phyloP scores from a whole-genome alignment of 2,797 vertebrate species.

The Melanotaenia trifasciata region DNA sequence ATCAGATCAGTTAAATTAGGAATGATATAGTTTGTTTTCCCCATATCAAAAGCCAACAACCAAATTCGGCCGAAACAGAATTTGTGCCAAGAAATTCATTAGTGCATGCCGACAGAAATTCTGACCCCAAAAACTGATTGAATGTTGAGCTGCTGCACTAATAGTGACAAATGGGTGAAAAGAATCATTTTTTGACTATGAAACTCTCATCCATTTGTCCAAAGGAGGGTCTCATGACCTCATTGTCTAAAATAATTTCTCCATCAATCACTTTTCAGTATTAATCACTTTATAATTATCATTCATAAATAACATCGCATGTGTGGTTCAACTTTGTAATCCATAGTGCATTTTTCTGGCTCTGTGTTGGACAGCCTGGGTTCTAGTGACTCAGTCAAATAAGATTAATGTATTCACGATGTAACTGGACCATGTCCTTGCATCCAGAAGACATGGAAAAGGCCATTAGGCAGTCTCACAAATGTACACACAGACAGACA shows the following conservation, averaged over 20 bases:
- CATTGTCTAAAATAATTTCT: slow-evolving; percentile 22
- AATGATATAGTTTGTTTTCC: neutral
- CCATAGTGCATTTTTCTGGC: slow-evolving; percentile 6
- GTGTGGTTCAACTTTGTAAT: slow-evolving; percentile 24
- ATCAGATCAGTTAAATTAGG: neutral
- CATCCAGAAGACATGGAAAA: slow-evolving; percentile 22
- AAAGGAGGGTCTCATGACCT: slow-evolving; percentile 17
- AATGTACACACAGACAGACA: slow-evolving; percentile 1
- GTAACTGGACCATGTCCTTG: slow-evolving; percentile 29
- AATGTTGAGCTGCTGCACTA: slow-evolving; percentile 16
- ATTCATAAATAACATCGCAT: slow-evolving; percentile 14
- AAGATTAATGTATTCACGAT: slow-evolving; percentile 35
- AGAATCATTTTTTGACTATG: slow-evolving; percentile 18
- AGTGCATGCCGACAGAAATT: slow-evolving; percentile 20
- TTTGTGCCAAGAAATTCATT: slow-evolving; percentile 36
- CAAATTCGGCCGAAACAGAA: slow-evolving; percentile 2
- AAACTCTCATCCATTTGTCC: slow-evolving; percentile 20
- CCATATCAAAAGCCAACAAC: neutral
- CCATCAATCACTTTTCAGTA: slow-evolving; percentile 37
- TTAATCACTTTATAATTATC: slow-evolving; percentile 29
- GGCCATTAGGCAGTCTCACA: slow-evolving; percentile 16
- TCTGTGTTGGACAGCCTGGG: slow-evolving; percentile 3
- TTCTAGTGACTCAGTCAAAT: slow-evolving; percentile 31
- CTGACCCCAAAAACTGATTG: slow-evolving; percentile 28
- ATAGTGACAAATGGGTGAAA: slow-evolving; percentile 47